Percentiles rank a stretch among this genome's conserved stretches.
Conservation (phyloP, 92 coral and sea anemone genomes). For the Muricea muricata region DNA sequence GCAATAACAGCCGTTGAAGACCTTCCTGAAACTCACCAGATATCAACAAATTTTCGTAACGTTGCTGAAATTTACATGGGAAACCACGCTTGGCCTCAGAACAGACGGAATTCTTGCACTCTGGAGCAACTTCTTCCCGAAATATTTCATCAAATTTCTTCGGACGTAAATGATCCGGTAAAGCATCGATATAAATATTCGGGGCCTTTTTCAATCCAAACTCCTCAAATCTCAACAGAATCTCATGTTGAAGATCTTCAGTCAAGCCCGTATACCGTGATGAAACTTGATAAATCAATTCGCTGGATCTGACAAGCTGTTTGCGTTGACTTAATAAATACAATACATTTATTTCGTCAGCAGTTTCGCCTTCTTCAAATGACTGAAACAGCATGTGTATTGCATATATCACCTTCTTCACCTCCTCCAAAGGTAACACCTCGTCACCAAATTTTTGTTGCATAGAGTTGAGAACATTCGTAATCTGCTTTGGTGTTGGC, state of each 20-base stretch:
- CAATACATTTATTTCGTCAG: conserved; percentile 9
- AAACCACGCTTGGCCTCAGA: background rate
- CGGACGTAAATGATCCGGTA: conserved; percentile 20
- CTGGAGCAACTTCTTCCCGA: conserved; percentile 39
- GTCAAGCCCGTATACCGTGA: conserved; percentile 9
- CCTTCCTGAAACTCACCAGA: conserved; percentile 41
- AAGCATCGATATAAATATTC: conserved; percentile 8
- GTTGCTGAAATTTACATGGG: conserved; percentile 14
- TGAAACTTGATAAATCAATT: conserved; percentile 24
- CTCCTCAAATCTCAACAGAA: conserved; percentile 23
- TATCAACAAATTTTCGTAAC: background rate
- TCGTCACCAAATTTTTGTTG: conserved; percentile 84
- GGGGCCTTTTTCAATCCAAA: background rate
- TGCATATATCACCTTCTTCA: conserved; percentile 80
- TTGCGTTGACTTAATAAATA: conserved; percentile 14
- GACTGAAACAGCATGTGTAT: conserved; percentile 78
- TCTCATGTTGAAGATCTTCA: background rate
- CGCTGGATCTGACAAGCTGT: conserved; percentile 19
- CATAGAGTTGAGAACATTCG: conserved; percentile 78
- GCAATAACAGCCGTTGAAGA: conserved; percentile 23
- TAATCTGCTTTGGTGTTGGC: conserved; percentile 85
- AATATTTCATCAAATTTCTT: conserved; percentile 1
- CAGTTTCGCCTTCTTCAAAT: background rate
- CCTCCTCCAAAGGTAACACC: conserved; percentile 86
- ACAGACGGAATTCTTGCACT: conserved; percentile 22